Evolutionary conservation across 1,140 invertebrate species (phyloP), one percentile per base, ranked within the genome.

Genomic region (Drosophila nannoptera): DNA sequence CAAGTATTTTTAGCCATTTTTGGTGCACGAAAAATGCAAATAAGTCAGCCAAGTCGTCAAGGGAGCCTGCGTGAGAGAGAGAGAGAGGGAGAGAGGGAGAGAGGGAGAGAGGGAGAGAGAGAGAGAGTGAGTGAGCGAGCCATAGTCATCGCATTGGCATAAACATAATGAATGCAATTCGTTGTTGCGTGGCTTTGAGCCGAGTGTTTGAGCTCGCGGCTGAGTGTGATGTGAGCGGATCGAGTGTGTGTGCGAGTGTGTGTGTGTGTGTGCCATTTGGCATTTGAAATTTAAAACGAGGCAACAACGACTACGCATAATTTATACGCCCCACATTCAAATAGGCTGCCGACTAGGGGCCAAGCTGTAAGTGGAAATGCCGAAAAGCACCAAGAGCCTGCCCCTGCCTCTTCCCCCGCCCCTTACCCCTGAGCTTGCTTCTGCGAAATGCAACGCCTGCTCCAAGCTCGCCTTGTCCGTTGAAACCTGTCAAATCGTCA

Each of bases 241-340:
- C 22, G 22, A 22, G 22, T n/a, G 50, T 38, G 35, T 9, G 32
- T n/a, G 29, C 12, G 48, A 38, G 43, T 53, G 45, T 8, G 22
- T 35, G 33, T 48, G 8, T 32, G 9, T 48, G 22, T 49, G 14
- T 45, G 43, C 43, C 43, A 7, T 50, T 22, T 58, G 55, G 6
- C 65, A 73, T 81, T 73, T 81, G 69, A 77, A 81, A 80, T 80
- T 75, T 78, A 72, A 81, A 76, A 76, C 69, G 77, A 42, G 43
- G 46, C 36, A 52, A 42, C 36, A 78, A 60, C 69, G 65, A 66
- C 77, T 81, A 80, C 77, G 73, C 77, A 78, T 80, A 78, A 80
- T 76, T 78, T 81, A 76, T 49, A 55, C 56, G 9, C 33, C 22
- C 22, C 43, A 32, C 3, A 53, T 52, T 42, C 45, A 59, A 36